Evolutionary conservation across 2,888 invertebrate species (phyloP).

Genomic region (Cryptus armator): DNA sequence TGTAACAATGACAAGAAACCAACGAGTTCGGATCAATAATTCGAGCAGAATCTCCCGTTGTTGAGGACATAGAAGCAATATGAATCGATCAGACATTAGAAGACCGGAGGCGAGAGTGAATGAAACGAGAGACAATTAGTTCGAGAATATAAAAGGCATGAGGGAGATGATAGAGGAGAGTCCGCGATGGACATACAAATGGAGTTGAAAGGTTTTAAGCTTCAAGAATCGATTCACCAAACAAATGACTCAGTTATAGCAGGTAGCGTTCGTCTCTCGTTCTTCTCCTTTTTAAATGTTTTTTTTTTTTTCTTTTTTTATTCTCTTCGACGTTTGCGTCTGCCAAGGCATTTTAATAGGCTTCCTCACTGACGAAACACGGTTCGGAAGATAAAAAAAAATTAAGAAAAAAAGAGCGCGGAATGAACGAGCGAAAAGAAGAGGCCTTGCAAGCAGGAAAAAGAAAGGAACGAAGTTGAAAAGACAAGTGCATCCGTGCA

Average conservation of each 20-base stretch:
- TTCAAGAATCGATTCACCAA: conserved; percentile 77
- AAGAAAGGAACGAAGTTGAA: conserved; percentile 14
- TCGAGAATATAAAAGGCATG: conserved; percentile 49
- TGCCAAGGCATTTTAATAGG: conserved; percentile 75
- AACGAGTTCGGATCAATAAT: background rate
- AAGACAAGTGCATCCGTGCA: conserved; percentile 56
- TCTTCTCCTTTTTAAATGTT: conserved; percentile 25
- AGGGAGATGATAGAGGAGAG: conserved; percentile 10
- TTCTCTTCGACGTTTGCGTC: conserved; percentile 32
- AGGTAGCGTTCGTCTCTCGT: conserved; percentile 53
- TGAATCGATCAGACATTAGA: conserved; percentile 50
- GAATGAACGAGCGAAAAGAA: conserved; percentile 47
- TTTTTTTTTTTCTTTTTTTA: conserved; percentile 39
- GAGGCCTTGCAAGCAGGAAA: conserved; percentile 20
- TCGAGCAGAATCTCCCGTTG: background rate
- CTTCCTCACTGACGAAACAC: conserved; percentile 65
- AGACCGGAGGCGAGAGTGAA: conserved; percentile 10
- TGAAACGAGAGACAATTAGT: conserved; percentile 63
- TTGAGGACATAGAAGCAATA: conserved; percentile 30
- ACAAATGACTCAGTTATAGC: conserved; percentile 80
- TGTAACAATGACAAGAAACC: background rate
- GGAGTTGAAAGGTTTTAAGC: conserved; percentile 67
- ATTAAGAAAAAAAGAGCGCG: conserved; percentile 39
- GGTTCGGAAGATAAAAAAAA: conserved; percentile 60
- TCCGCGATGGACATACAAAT: conserved; percentile 45